A percentile compares a stretch with the other conserved stretches of the same genome.
phyloP scores from a whole-genome alignment of 2,888 invertebrate genomes.

The Ichneumoninae sp. region DNA sequence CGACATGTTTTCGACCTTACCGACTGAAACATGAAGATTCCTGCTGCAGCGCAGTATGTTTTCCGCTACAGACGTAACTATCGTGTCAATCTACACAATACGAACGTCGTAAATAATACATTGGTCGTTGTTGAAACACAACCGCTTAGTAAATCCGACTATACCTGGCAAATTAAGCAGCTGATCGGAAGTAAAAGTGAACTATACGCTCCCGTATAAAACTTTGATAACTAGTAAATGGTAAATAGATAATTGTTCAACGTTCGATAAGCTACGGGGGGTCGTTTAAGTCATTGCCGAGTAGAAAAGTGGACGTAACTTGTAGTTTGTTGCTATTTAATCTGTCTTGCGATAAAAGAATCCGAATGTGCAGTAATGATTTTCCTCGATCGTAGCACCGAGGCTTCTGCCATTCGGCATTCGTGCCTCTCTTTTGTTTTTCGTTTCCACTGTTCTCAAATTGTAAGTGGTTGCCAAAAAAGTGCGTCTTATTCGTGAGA shows the following conservation, averaged over 20 bases:
- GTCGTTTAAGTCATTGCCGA: neutral
- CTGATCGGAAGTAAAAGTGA: slow-evolving; percentile 40
- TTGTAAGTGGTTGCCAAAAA: neutral
- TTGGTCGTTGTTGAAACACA: slow-evolving; percentile 4
- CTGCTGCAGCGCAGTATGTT: slow-evolving; percentile 5
- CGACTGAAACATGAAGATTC: slow-evolving; percentile 11
- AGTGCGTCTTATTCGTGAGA: neutral
- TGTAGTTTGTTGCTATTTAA: slow-evolving; percentile 16
- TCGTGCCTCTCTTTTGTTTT: slow-evolving; percentile 28
- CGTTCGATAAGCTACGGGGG: neutral
- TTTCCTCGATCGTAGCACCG: slow-evolving; percentile 19
- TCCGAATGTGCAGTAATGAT: slow-evolving; percentile 43
- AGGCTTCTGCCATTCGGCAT: neutral
- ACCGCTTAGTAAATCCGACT: neutral
- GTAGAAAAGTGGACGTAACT: slow-evolving; percentile 36
- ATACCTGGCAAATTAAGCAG: slow-evolving; percentile 21
- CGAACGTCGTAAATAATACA: neutral
- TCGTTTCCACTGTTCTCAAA: neutral
- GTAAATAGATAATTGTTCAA: slow-evolving; percentile 45
- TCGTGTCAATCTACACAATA: neutral
- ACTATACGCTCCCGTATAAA: slow-evolving; percentile 23
- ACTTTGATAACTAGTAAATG: slow-evolving; percentile 49
- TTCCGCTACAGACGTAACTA: slow-evolving; percentile 7
- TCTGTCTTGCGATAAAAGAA: slow-evolving; percentile 31
- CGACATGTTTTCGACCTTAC: neutral